A percentile compares a stretch with the other conserved stretches of the same genome.
phyloP scores from a whole-genome alignment of 1,140 invertebrate genomes.

The Neotoxoptera formosana region DNA sequence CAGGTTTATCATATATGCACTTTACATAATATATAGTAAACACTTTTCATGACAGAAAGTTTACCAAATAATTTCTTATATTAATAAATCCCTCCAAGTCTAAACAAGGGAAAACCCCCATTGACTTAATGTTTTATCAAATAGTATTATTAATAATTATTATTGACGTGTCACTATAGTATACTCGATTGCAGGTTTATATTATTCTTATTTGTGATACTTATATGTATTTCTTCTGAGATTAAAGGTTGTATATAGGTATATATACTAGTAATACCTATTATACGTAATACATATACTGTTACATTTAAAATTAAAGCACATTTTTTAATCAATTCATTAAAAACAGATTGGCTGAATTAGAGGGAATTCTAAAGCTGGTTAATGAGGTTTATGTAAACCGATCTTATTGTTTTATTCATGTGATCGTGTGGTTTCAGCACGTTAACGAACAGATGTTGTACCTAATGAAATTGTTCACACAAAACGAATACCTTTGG shows the following conservation, averaged over 20 bases:
- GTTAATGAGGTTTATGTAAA: neutral
- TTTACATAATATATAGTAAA: neutral
- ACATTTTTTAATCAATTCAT: neutral
- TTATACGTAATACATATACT: neutral
- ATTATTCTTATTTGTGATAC: neutral
- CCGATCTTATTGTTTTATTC: slow-evolving; percentile 17
- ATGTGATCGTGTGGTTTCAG: neutral
- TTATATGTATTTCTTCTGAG: neutral
- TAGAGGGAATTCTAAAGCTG: neutral
- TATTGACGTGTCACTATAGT: neutral
- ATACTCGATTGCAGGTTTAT: neutral
- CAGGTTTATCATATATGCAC: neutral
- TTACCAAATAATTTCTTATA: neutral
- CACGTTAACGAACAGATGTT: slow-evolving; percentile 35
- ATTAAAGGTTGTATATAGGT: neutral
- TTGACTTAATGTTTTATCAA: neutral
- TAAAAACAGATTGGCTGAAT: neutral
- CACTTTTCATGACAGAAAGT: neutral
- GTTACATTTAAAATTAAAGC: neutral
- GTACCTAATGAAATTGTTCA: slow-evolving; percentile 10
- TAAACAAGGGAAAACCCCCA: neutral
- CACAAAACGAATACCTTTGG: neutral
- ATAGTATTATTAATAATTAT: neutral
- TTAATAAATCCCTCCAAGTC: neutral
- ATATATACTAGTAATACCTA: neutral